Percentiles rank a stretch among this genome's conserved stretches.
These are phyloP conservation scores for Xiphorhynchus elegans DNA, from an alignment of 2,113 vertebrate species.

Conservation along the genomic window DNA sequence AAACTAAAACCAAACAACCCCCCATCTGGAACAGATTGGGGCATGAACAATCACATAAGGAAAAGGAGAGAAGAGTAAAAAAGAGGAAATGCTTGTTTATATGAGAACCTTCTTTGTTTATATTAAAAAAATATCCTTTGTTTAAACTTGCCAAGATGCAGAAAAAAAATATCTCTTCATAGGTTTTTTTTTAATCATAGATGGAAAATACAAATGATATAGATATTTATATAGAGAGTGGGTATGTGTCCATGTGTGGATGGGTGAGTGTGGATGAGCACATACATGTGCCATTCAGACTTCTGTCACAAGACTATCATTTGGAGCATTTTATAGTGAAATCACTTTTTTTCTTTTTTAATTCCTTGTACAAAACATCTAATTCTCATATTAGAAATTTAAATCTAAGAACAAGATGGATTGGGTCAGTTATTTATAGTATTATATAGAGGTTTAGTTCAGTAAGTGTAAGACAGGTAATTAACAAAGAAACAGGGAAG, in stretches of 20 bases:
- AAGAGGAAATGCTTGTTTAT: background rate
- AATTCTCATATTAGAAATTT: background rate
- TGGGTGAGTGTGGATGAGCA: background rate
- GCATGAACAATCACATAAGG: rapidly evolving
- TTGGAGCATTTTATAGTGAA: background rate
- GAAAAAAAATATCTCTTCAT: background rate
- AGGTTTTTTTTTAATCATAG: background rate
- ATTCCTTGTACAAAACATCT: background rate
- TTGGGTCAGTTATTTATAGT: background rate
- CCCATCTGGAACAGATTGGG: background rate
- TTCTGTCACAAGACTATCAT: background rate
- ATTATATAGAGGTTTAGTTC: background rate
- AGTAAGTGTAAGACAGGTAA: background rate
- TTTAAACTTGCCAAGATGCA: background rate
- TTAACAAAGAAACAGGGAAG: background rate
- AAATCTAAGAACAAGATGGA: background rate
- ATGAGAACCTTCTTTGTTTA: background rate
- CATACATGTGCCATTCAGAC: background rate
- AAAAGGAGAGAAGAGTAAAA: background rate
- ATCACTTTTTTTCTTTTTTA: background rate
- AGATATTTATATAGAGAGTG: background rate
- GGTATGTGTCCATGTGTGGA: background rate
- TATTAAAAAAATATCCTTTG: background rate
- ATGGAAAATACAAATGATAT: background rate
- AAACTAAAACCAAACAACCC: no score